These are phyloP conservation scores for Sinodicranocentrus sp. DNA, from an alignment of 2,888 invertebrate species.

Conservation along the genomic window DNA sequence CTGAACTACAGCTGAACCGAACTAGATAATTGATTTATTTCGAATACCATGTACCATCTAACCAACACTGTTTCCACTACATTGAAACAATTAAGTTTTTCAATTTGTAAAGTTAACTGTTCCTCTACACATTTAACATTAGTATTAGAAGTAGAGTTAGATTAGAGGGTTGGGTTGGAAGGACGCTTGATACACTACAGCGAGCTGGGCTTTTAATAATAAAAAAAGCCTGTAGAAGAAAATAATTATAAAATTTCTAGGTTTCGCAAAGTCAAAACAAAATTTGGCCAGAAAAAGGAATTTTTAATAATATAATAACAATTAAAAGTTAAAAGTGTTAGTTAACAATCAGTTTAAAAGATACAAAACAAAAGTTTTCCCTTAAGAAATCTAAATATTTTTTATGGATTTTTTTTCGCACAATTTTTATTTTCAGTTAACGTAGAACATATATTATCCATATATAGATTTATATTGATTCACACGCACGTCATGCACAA, in stretches of 20 bases:
- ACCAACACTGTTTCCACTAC: constrained; percentile 27
- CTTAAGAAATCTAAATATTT: background rate
- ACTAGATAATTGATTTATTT: background rate
- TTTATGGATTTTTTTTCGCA: background rate
- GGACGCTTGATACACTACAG: no score
- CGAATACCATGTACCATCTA: background rate
- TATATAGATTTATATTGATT: background rate
- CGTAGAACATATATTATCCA: background rate
- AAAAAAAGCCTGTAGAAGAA: no score
- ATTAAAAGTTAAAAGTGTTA: background rate
- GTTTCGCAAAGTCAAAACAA: background rate
- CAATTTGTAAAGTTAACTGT: constrained; percentile 25
- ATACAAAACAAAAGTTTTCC: constrained; percentile 2
- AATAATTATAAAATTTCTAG: no score
- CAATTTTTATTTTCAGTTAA: background rate
- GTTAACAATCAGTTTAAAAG: background rate
- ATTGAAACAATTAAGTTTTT: constrained; percentile 39
- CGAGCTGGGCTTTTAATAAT: no score
- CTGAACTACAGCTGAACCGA: constrained; percentile 20
- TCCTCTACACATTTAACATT: constrained; percentile 18
- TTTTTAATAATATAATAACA: no score
- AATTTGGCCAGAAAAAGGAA: background rate
- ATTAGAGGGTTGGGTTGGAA: background rate
- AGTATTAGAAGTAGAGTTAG: background rate
- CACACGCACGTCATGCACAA: background rate